Percentiles rank a stretch among this genome's conserved stretches.
Evolutionary conservation across 2,113 vertebrate species (phyloP).

Genomic region (Tragelaphus strepsiceros): DNA sequence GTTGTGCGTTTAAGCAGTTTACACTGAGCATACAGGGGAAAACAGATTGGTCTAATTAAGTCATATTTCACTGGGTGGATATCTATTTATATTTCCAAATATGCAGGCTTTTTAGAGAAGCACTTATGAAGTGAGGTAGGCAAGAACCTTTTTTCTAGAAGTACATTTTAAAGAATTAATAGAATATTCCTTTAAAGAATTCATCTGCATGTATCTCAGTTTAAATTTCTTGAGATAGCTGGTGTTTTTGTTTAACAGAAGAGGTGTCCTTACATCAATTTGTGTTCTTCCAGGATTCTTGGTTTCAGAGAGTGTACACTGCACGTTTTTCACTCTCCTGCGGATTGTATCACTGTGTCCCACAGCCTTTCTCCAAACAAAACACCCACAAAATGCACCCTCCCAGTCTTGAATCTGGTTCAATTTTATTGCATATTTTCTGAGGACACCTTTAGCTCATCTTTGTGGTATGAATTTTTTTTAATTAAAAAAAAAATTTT

Average conservation of each 20-base stretch:
- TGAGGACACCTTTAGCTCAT: not conserved
- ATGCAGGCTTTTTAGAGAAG: not conserved
- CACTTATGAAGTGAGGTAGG: not conserved
- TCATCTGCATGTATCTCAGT: not conserved
- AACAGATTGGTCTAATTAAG: conserved; percentile 17
- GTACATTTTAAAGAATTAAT: not conserved
- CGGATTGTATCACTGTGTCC: not conserved
- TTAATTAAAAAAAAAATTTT: not conserved
- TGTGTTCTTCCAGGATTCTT: not conserved
- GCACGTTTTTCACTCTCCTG: not conserved
- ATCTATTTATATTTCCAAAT: conserved; percentile 13
- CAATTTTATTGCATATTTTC: not conserved
- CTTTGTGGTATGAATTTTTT: not conserved
- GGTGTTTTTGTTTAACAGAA: not conserved
- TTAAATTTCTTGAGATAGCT: not conserved
- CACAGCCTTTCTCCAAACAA: not conserved
- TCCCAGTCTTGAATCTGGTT: not conserved
- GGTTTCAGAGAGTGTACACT: not conserved
- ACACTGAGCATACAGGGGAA: not conserved
- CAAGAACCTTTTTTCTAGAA: not conserved
- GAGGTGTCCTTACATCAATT: rapidly evolving
- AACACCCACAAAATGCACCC: not conserved
- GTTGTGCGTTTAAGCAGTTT: conserved; percentile 2
- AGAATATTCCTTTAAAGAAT: not conserved
- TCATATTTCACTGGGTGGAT: not conserved